Evolutionary conservation across 2,888 invertebrate species (phyloP).

Genomic region (Erpobdella octoculata): DNA sequence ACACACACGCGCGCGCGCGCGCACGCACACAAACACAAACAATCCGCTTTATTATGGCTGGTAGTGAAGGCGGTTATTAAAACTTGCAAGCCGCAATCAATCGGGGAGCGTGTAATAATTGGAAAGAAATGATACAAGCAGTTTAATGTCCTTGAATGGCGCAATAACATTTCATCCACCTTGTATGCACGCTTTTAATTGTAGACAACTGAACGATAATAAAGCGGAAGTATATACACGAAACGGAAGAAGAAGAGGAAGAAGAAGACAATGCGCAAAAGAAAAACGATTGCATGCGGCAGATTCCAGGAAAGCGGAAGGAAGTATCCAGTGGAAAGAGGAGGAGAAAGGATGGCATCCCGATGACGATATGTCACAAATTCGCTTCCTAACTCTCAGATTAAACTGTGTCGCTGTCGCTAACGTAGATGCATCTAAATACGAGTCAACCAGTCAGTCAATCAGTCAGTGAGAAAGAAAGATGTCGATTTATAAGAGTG

Average conservation of each 20-base stretch:
- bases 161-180: slow-evolving; percentile 9
- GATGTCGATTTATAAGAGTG: background rate
- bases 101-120: slow-evolving; percentile 1
- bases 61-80: slow-evolving; percentile 6
- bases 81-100: background rate
- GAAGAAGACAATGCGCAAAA: no score
- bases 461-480: background rate
- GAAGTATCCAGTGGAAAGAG: background rate
- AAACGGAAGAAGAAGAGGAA: no score
- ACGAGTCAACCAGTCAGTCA: no score
- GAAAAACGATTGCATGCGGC: no score
- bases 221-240: background rate
- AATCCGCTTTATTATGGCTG: background rate
- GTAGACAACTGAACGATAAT: background rate
- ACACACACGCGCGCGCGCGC: no score
- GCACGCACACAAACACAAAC: background rate
- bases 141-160: background rate
- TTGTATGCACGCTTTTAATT: background rate
- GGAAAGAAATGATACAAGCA: background rate
- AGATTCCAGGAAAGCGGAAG: background rate
- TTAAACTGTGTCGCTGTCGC: no score
- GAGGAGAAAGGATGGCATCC: no score
- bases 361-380: no score
- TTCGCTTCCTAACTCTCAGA: no score
- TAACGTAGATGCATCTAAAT: no score